Evolutionary conservation across 2,797 vertebrate species (phyloP).

Genomic region (Chrysocyon brachyurus): DNA sequence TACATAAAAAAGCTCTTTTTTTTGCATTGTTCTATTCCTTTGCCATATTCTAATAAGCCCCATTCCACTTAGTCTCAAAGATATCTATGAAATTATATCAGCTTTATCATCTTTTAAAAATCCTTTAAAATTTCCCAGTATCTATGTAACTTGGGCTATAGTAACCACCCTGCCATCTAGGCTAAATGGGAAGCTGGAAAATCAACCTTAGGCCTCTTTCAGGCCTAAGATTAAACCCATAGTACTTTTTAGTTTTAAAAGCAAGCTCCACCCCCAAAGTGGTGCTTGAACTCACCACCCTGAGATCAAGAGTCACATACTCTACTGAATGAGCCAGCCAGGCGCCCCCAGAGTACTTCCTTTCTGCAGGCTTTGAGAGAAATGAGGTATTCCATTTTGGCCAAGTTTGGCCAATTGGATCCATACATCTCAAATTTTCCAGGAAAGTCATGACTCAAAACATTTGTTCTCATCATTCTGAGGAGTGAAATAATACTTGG

Average conservation of each 20-base stretch:
- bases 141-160: not conserved
- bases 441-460: not conserved
- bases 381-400: not conserved
- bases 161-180: not conserved
- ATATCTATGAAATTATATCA: conserved; percentile 25
- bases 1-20: not conserved
- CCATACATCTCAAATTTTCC: conserved; percentile 13
- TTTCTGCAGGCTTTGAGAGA: not conserved
- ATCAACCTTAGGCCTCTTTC: not conserved
- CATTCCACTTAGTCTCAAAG: not conserved
- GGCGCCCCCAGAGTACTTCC: not conserved
- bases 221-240: not conserved
- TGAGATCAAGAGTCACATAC: not conserved
- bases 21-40: not conserved
- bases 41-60: not conserved
- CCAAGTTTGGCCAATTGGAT: not conserved
- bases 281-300: not conserved
- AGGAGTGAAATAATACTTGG: not conserved
- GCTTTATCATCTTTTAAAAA: not conserved
- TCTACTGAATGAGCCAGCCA: not conserved
- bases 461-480: not conserved
- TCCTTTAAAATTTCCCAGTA: not conserved
- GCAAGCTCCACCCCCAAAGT: not conserved
- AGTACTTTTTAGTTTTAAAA: not conserved
- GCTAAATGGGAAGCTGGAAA: not conserved